phyloP scores from a whole-genome alignment of 2,797 vertebrate genomes.

The Lithobates pipiens region DNA sequence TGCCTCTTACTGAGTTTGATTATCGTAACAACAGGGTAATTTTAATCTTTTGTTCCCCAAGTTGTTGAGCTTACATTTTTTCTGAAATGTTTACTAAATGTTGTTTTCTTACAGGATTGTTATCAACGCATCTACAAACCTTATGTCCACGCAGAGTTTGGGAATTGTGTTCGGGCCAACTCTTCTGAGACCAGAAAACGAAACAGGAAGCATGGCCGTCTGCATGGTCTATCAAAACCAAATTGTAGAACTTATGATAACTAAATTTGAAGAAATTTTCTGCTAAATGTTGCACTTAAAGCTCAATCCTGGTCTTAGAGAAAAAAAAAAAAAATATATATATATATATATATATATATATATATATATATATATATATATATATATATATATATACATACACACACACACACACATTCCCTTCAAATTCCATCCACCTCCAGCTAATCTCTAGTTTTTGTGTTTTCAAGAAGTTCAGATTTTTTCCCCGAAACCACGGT shows the following conservation, averaged over 20 bases:
- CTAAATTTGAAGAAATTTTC: slow-evolving; percentile 86
- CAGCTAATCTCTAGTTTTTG: no score
- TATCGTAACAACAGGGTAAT: no score
- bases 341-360: no score
- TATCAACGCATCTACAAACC: slow-evolving; percentile 83
- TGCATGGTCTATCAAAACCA: slow-evolving; percentile 97
- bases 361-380: no score
- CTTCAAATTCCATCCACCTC: background rate
- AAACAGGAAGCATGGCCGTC: slow-evolving; percentile 88
- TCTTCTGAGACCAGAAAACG: slow-evolving; percentile 89
- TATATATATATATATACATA: no score
- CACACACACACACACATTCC: no score
- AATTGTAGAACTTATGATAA: slow-evolving; percentile 90
- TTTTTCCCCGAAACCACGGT: no score
- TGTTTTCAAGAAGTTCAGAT: no score
- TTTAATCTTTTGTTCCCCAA: no score
- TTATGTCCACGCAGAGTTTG: slow-evolving; percentile 93
- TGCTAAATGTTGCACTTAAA: slow-evolving; percentile 57
- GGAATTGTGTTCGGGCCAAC: slow-evolving; percentile 95
- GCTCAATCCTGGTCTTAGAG: background rate
- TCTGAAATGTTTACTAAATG: slow-evolving; percentile 28
- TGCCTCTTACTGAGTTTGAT: no score
- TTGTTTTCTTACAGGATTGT: slow-evolving; percentile 82
- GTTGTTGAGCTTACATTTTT: background rate
- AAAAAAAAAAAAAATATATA: no score